Conservation (phyloP, 2,888 invertebrate species). For the Calephelis perditalis region DNA sequence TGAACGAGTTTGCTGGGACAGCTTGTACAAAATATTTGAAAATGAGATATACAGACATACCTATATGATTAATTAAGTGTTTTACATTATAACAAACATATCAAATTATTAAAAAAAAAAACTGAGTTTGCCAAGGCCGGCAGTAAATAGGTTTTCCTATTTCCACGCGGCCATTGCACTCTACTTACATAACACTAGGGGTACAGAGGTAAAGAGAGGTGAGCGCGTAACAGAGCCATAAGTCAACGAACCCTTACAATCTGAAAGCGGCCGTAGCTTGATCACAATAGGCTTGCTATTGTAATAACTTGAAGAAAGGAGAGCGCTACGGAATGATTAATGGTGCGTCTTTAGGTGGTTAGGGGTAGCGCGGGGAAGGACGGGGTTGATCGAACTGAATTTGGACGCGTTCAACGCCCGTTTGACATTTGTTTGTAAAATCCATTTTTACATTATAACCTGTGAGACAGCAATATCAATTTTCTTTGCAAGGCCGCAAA, state of each 20-base stretch:
- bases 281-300: conserved; percentile 46
- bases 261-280: conserved; percentile 46
- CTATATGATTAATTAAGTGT: too few species aligned
- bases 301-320: conserved; percentile 36
- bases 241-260: conserved; percentile 34
- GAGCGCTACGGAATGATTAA: conserved; percentile 60
- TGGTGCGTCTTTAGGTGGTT: conserved; percentile 53
- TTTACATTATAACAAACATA: too few species aligned
- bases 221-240: conserved; percentile 35
- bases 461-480: too few species aligned
- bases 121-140: neutral
- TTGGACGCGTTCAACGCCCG: conserved; percentile 62
- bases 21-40: too few species aligned
- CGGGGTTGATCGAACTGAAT: conserved; percentile 70
- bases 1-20: too few species aligned
- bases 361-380: conserved; percentile 39
- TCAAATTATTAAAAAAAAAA: too few species aligned
- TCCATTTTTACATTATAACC: conserved; percentile 15
- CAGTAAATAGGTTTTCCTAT: conserved; percentile 42
- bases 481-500: too few species aligned
- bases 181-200: conserved; percentile 72
- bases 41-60: too few species aligned
- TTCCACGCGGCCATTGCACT: conserved; percentile 70
- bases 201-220: conserved; percentile 65
- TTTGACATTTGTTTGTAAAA: conserved; percentile 50